Evolutionary conservation across 2,113 vertebrate genomes (phyloP).

Genomic region (Harpagus bidentatus): DNA sequence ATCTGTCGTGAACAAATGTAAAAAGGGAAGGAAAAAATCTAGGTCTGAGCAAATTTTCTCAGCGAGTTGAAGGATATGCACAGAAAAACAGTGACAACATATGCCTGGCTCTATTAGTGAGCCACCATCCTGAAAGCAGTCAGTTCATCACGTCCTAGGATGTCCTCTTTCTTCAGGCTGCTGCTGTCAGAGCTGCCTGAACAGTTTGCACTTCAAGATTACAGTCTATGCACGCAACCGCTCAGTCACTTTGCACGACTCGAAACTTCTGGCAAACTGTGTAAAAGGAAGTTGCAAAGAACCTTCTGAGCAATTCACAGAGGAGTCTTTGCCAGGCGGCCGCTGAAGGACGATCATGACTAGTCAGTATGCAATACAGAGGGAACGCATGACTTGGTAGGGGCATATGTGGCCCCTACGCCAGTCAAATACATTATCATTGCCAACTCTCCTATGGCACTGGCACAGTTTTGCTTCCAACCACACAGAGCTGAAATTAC

Average conservation of each 20-base stretch:
- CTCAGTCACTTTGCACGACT: background rate
- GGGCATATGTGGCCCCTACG: background rate
- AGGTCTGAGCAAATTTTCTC: background rate
- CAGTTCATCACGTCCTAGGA: background rate
- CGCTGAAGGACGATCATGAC: background rate
- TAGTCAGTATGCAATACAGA: background rate
- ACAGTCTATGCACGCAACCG: background rate
- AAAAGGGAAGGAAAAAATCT: background rate
- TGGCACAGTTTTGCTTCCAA: background rate
- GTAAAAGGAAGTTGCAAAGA: background rate
- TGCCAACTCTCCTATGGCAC: background rate
- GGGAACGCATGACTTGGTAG: background rate
- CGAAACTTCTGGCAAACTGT: background rate
- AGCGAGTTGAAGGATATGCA: background rate
- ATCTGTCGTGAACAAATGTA: background rate
- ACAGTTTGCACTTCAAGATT: background rate
- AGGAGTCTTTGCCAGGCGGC: background rate
- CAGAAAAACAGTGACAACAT: background rate
- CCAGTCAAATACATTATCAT: background rate
- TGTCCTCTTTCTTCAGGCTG: background rate
- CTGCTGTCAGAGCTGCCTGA: constrained; percentile 2
- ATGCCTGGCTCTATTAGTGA: background rate
- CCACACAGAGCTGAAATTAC: too few relatives aligned
- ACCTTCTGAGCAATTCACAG: background rate
- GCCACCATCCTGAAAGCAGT: background rate